phyloP scores from a whole-genome alignment of 2,888 invertebrate genomes.

The Reticulitermes lucifugus region DNA sequence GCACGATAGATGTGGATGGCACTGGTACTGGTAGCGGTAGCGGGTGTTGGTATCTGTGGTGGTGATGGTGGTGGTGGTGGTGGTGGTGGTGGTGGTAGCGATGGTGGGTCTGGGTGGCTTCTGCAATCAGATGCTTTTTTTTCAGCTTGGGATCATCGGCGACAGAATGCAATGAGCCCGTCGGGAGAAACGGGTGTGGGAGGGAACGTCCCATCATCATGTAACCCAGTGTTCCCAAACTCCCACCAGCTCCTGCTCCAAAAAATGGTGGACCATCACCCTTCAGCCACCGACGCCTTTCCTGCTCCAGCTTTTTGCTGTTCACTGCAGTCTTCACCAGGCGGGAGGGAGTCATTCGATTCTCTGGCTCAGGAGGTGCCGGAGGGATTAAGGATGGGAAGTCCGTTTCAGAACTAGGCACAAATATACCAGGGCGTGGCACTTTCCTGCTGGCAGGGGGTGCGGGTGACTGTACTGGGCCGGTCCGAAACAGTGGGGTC shows the following conservation, averaged over 20 bases:
- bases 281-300: conserved; percentile 67
- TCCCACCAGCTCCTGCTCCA: conserved; percentile 42
- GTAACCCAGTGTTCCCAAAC: conserved; percentile 44
- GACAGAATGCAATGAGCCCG: conserved; percentile 34
- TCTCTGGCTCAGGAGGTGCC: conserved; percentile 46
- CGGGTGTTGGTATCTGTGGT: conserved; percentile 50
- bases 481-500: neutral
- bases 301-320: conserved; percentile 70
- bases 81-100: conserved; percentile 49
- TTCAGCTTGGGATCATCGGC: conserved; percentile 61
- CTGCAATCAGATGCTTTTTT: conserved; percentile 65
- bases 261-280: conserved; percentile 58
- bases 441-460: conserved; percentile 54
- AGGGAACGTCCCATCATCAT: conserved; percentile 49
- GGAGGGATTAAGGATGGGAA: conserved; percentile 62
- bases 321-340: conserved; percentile 75
- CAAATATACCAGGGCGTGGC: conserved; percentile 60
- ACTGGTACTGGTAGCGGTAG: conserved; percentile 60
- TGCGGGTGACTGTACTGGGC: conserved; percentile 36
- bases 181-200: conserved; percentile 45
- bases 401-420: conserved; percentile 58
- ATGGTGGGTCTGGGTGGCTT: conserved; percentile 65
- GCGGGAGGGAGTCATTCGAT: conserved; percentile 70
- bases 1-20: conserved; percentile 60
- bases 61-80: conserved; percentile 59